Conservation (phyloP, 1,140 invertebrate species). For the Tetramorium alpestre region DNA sequence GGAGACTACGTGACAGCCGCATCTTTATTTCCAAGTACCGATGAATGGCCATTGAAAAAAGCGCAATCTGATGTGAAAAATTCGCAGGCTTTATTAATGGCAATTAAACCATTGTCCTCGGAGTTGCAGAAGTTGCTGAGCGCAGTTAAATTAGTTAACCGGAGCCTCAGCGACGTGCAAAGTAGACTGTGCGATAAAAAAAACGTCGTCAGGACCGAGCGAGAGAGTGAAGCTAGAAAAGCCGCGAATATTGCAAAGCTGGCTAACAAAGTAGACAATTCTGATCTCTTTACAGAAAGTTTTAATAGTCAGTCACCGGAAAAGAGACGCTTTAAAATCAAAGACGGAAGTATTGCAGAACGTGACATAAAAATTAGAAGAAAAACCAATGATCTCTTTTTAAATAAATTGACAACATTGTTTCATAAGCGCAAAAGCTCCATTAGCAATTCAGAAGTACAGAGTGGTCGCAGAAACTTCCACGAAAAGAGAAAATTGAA, state of each 20-base stretch:
- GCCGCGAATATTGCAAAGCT: neutral
- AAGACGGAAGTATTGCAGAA: neutral
- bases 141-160: conserved; percentile 33
- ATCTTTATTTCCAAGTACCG: neutral
- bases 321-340: neutral
- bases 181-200: conserved; percentile 36
- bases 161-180: conserved; percentile 24
- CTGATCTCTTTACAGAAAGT: neutral
- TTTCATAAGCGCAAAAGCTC: neutral
- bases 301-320: neutral
- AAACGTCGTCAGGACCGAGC: neutral
- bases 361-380: neutral
- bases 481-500: neutral
- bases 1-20: neutral
- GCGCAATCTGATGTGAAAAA: neutral
- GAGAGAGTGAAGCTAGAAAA: neutral
- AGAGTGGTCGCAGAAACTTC: neutral
- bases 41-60: conserved; percentile 5
- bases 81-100: neutral
- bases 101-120: conserved; percentile 24
- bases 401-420: conserved; percentile 23
- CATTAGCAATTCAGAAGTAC: neutral
- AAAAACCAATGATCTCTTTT: neutral
- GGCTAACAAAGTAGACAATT: neutral
- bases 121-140: conserved; percentile 20